These are phyloP conservation scores for Parauchenoglanis punctatus DNA, from an alignment of 2,797 vertebrate species.

Conservation along the genomic window DNA sequence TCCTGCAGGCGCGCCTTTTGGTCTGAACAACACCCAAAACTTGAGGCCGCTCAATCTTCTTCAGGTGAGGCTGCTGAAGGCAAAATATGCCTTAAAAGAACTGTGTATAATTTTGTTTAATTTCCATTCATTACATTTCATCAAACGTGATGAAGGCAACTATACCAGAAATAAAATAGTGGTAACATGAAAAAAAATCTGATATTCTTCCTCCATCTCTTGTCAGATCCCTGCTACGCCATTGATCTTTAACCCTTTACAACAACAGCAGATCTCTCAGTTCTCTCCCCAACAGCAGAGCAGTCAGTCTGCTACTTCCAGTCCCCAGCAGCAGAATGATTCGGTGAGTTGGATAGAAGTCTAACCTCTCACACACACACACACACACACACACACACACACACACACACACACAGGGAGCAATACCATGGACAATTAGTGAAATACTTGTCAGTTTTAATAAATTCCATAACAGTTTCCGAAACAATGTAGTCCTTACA, in stretches of 20 bases:
- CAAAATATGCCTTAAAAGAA: not conserved
- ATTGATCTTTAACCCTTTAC: conserved; percentile 88
- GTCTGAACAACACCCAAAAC: conserved; percentile 88
- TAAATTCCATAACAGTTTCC: not conserved
- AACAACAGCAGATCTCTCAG: conserved; percentile 85
- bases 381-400: not conserved
- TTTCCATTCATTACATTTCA: not conserved
- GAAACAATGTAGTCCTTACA: not conserved
- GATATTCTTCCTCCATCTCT: not conserved
- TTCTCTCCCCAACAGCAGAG: conserved; percentile 81
- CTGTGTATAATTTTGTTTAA: not conserved
- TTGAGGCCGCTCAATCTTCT: conserved; percentile 92
- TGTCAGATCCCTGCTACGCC: conserved; percentile 83
- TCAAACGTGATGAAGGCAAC: not conserved
- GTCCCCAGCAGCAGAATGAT: conserved; percentile 84
- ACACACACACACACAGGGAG: too few relatives aligned
- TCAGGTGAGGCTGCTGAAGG: conserved; percentile 80
- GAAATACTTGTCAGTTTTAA: not conserved
- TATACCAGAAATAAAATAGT: not conserved
- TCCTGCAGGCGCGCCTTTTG: conserved; percentile 82
- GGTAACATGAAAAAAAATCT: conserved; percentile 3
- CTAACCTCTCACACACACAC: not conserved
- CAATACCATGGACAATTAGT: not conserved
- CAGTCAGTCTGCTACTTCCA: conserved; percentile 81
- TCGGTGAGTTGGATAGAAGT: conserved; percentile 72